Percentiles rank a stretch among this genome's conserved stretches.
Conservation (phyloP, 1,140 invertebrate species). For the Leptopilina boulardi region DNA sequence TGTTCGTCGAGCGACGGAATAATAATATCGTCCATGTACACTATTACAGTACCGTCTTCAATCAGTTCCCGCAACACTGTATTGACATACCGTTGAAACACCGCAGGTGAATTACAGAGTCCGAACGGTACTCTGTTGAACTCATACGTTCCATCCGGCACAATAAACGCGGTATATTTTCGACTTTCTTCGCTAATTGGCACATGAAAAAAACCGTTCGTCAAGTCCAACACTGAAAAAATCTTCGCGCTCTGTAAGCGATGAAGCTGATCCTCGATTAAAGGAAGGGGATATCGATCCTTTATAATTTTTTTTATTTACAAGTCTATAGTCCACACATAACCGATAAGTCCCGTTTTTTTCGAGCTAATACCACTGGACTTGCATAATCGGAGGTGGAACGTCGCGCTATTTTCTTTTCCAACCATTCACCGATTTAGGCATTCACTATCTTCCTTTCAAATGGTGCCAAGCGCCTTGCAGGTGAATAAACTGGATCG, state of each 20-base stretch:
- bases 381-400: conserved; percentile 63
- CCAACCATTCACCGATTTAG: conserved; percentile 54
- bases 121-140: conserved; percentile 15
- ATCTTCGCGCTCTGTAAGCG: conserved; percentile 55
- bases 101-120: not conserved
- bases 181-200: not conserved
- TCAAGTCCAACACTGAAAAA: conserved; percentile 45
- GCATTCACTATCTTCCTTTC: conserved; percentile 44
- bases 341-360: conserved; percentile 69
- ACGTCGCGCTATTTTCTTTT: conserved; percentile 51
- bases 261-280: conserved; percentile 71
- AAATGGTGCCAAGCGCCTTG: conserved; percentile 43
- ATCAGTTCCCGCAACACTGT: not conserved
- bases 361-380: conserved; percentile 67
- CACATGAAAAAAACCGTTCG: conserved; percentile 35
- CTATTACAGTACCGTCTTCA: not conserved
- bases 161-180: conserved; percentile 19
- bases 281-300: conserved; percentile 73
- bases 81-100: not conserved
- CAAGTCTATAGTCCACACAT: conserved; percentile 72
- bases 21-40: not conserved
- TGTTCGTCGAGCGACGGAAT: not conserved
- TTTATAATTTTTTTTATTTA: conserved; percentile 70
- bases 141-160: conserved; percentile 6
- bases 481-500: conserved; percentile 35